Percentiles rank a stretch among this genome's conserved stretches.
Conservation (phyloP, 2,113 vertebrate species). For the Sapayoa aenigma region DNA sequence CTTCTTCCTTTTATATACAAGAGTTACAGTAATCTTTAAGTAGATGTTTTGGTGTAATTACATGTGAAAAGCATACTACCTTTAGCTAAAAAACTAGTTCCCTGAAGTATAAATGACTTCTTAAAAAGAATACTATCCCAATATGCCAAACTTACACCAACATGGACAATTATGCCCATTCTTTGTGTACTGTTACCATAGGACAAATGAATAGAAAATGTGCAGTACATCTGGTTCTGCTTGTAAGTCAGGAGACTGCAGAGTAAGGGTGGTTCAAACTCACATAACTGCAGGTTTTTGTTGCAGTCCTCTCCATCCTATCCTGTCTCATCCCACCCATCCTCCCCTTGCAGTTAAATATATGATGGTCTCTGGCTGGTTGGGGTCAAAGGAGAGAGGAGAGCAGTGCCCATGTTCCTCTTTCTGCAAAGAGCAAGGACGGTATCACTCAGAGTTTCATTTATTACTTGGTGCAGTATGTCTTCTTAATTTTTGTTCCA, state of each 20-base stretch:
- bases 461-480: not conserved
- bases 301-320: not conserved
- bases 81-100: not conserved
- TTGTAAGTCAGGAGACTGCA: not conserved
- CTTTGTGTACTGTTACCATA: not conserved
- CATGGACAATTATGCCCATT: not conserved
- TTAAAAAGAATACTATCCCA: not conserved
- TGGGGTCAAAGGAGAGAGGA: too few relatives aligned
- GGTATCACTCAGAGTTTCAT: not conserved
- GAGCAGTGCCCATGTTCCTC: not conserved
- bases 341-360: not conserved
- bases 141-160: not conserved
- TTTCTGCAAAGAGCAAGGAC: not conserved
- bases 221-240: not conserved
- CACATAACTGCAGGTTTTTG: too few relatives aligned
- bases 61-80: not conserved
- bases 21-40: not conserved
- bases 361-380: not conserved
- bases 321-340: not conserved
- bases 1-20: not conserved
- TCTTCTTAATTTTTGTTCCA: not conserved
- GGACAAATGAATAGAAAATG: not conserved
- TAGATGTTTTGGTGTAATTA: not conserved
- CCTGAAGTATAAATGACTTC: not conserved
- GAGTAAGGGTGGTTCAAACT: not conserved